Base-by-base conservation (phyloP, 2,113 vertebrate species). In the Hoplias malabaricus region DNA sequence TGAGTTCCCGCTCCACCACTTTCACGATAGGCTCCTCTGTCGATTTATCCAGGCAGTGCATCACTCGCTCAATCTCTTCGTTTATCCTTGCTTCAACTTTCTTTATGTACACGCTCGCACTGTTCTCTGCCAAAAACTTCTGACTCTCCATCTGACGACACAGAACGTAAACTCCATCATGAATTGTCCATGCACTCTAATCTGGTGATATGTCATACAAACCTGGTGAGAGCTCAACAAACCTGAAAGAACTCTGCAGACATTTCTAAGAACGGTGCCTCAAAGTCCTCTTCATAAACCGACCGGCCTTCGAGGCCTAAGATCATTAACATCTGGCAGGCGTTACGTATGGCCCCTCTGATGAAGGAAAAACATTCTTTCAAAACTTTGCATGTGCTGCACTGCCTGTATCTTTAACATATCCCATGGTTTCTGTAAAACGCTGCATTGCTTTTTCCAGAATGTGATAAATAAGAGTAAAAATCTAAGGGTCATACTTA, bases 211-310 rank as follows among this genome's bases (percentile, higher is more conserved):
- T n/a, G n/a, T n/a, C n/a, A n/a, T n/a, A n/a, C n/a, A n/a, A n/a
- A n/a, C n/a, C n/a, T n/a, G n/a, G n/a, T n/a, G n/a, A n/a, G n/a
- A n/a, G n/a, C 3, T 43, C 9, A 16, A 81, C 91, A 73, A 92
- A 99, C 98, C 96, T 99, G 97, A 92, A 99, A 99, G 89, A 99
- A 99, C 89, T 99, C 97, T 84, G 96, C 98, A 87, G 98, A 99
- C 98, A 99, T 99, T 92, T 99, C 96, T 93, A 99, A 95, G 93
- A 99, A 99, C 0, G 98, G 98, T 81, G 96, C 95, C 78, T 99
- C 96, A 76, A 99, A 99, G 88, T 99, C 98, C 93, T 99, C 96
- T 91, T 99, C 97, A 84, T 99, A 99, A 76, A 99, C 98, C 62
- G 96, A 96, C 85, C 98, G 93, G 87, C 97, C 97, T 91, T 99